phyloP scores from a whole-genome alignment of 2,113 vertebrate species.

The Nycticryphes semicollaris region DNA sequence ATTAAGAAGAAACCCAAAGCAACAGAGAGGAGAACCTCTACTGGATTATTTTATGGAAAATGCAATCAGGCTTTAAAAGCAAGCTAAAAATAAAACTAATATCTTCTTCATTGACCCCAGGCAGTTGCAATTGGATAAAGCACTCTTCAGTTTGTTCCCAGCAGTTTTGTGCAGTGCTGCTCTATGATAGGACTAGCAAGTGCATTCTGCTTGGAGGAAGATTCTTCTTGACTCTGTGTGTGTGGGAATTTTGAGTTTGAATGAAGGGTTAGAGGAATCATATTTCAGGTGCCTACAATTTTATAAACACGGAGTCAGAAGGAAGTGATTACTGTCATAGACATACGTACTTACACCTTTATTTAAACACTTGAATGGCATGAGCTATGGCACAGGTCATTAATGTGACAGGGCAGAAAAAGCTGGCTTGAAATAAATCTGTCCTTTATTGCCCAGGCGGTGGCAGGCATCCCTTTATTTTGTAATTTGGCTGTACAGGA shows the following conservation, averaged over 20 bases:
- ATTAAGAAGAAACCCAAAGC: conserved; percentile 39
- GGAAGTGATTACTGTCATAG: background rate
- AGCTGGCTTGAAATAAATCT: background rate
- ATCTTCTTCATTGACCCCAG: conserved; percentile 57
- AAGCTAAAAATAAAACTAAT: conserved; percentile 70
- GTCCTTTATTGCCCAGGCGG: background rate
- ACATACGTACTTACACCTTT: background rate
- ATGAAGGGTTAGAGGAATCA: conserved; percentile 8
- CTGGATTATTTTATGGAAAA: conserved; percentile 59
- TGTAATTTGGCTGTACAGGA: background rate
- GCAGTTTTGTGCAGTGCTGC: conserved; percentile 46
- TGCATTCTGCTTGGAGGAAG: conserved; percentile 55
- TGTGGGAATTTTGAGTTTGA: conserved; percentile 31
- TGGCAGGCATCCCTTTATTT: background rate
- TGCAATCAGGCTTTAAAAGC: conserved; percentile 41
- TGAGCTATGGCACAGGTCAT: background rate
- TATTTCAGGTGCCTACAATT: conserved; percentile 10
- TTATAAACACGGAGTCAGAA: background rate
- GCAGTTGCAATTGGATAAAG: conserved; percentile 64
- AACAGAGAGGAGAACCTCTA: conserved; percentile 38
- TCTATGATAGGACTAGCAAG: conserved; percentile 58
- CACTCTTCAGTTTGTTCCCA: conserved; percentile 57
- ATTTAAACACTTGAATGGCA: background rate
- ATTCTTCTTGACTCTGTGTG: conserved; percentile 35
- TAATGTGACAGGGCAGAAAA: background rate